phyloP scores from a whole-genome alignment of 2,797 vertebrate genomes.

The Hypotaenidia okinawae region DNA sequence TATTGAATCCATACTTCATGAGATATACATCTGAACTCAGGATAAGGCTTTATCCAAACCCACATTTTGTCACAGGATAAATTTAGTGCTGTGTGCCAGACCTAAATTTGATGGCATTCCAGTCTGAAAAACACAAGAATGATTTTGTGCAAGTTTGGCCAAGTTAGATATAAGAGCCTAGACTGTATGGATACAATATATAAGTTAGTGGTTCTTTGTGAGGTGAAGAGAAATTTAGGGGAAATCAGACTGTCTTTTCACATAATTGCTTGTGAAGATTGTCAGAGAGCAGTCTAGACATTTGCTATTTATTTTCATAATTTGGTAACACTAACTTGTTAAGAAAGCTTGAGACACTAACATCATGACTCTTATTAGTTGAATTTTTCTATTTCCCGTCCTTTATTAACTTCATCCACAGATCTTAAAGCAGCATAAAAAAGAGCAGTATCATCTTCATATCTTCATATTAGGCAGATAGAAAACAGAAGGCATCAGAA shows the following conservation, averaged over 20 bases:
- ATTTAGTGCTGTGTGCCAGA: background rate
- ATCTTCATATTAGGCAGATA: constrained; percentile 9
- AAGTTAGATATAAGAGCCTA: background rate
- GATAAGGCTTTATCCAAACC: background rate
- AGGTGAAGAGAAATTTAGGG: background rate
- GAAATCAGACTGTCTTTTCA: background rate
- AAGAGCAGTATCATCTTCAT: background rate
- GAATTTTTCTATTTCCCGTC: background rate
- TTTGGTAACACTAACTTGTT: background rate
- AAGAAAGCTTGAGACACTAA: background rate
- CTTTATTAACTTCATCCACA: background rate
- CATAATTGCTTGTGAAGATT: background rate
- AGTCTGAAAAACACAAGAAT: background rate
- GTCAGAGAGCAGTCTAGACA: background rate
- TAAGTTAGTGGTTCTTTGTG: background rate
- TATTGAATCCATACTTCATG: background rate
- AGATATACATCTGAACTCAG: background rate
- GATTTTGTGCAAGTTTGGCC: background rate
- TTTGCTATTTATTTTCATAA: background rate
- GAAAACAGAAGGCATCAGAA: constrained; percentile 39
- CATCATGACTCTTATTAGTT: background rate
- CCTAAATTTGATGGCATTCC: background rate
- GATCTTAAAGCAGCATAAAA: background rate
- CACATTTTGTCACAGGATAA: background rate
- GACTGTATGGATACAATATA: background rate